Evolutionary conservation across 2,113 vertebrate genomes (phyloP).

Genomic region (Laterallus jamaicensis): DNA sequence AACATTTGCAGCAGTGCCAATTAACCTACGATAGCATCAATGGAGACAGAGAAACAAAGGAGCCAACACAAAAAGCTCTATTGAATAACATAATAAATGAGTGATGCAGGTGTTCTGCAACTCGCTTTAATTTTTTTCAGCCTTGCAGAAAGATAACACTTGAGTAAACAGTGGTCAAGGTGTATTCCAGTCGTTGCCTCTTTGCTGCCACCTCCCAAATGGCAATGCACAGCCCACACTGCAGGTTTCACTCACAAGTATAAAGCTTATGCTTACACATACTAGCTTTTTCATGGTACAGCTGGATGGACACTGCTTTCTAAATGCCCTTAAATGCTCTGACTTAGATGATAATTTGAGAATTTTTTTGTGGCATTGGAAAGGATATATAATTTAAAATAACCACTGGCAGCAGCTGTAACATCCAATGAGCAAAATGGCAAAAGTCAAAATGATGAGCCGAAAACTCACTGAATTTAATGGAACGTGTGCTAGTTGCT

Average conservation of each 20-base stretch:
- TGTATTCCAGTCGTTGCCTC: background rate
- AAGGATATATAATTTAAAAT: background rate
- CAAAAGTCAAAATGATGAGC: background rate
- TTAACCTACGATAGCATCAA: conserved; percentile 59
- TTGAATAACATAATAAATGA: conserved; percentile 34
- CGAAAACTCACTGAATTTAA: background rate
- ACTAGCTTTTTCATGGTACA: background rate
- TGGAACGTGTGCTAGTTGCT: background rate
- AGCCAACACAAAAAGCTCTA: conserved; percentile 41
- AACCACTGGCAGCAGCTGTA: background rate
- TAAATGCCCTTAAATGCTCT: background rate
- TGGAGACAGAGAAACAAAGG: conserved; percentile 38
- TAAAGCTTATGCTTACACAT: background rate
- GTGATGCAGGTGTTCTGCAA: conserved; percentile 58
- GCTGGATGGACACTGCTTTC: background rate
- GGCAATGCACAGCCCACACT: background rate
- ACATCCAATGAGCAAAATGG: background rate
- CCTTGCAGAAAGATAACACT: conserved; percentile 38
- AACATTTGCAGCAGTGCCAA: conserved; percentile 69
- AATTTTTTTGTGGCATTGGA: background rate
- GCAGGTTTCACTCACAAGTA: background rate
- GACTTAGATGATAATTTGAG: background rate
- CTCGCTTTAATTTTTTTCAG: background rate
- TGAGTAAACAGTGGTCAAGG: background rate
- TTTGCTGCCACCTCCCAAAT: background rate